Base-by-base conservation (phyloP, 1,140 invertebrate species). In the Bombus confusus region DNA sequence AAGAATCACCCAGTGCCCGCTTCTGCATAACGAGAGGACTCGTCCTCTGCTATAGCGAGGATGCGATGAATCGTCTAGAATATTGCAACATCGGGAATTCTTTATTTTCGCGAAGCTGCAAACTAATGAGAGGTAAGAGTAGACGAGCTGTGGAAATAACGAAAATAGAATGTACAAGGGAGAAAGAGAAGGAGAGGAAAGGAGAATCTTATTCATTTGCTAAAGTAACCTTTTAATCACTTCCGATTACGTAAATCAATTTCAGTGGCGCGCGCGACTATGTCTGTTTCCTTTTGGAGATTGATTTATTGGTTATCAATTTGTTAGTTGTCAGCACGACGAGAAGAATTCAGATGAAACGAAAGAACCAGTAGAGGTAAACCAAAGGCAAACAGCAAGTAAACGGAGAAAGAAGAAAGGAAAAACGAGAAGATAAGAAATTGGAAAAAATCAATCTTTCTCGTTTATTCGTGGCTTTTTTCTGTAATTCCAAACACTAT, bases 271-370 rank as follows among this genome's bases (percentile, higher is more conserved):
- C 25, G 34, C 59, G 76, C 39, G 31, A 39, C 52, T 39, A 47
- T 25, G 34, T 41, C 57, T 68, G 59, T 68, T 75, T 66, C 34
- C 43, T n/a, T 28, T 84, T 77, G 43, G 34, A n/a, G 39, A 83
- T 89, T 74, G 82, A 86, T 89, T 89, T 88, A 86, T 90, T 83
- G 86, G 80, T 91, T 91, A 91, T 92, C 86, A 86, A 89, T 86
- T 92, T 91, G 82, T 74, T 73, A 34, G 87, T 79, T 39, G 78
- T 75, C 74, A 73, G 31, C 4, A 13, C 15, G n/a, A 5, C 6
- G 34, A 31, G 3, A 31, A 62, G 15, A 34, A 39, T 52, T 52
- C 47, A 18, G 47, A 22, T 52, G 1, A 22, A 52, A 52, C 47
- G 34, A 31, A 34, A 22, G 31, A 76, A 31, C 12, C 1, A 25